phyloP scores from a whole-genome alignment of 2,113 vertebrate genomes.

The Vanacampus margaritifer region DNA sequence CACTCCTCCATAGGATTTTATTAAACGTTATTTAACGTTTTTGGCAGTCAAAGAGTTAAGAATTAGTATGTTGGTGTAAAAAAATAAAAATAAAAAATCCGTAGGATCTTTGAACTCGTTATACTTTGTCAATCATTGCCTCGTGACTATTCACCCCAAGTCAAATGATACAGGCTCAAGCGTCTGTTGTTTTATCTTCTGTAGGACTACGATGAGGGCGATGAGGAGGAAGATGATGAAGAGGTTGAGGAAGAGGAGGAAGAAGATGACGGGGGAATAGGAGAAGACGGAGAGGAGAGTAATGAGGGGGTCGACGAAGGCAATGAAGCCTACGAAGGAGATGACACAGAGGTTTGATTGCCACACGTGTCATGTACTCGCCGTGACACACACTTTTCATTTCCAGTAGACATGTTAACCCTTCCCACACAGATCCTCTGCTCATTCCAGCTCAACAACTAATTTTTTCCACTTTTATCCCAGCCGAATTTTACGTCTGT shows the following conservation, averaged over 20 bases:
- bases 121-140: no score
- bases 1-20: no score
- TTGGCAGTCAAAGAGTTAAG: no score
- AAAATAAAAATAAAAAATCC: no score
- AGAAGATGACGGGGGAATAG: conserved; percentile 89
- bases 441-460: conserved; percentile 15
- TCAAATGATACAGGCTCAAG: background rate
- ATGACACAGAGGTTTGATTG: conserved; percentile 83
- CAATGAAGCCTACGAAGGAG: conserved; percentile 88
- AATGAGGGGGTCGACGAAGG: conserved; percentile 89
- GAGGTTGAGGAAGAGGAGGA: conserved; percentile 91
- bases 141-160: no score
- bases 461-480: conserved; percentile 36
- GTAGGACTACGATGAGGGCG: conserved; percentile 82
- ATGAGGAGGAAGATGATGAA: conserved; percentile 85
- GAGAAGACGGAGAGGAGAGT: conserved; percentile 91
- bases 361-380: background rate
- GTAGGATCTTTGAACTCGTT: no score
- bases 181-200: background rate
- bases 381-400: background rate
- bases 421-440: conserved; percentile 2
- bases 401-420: conserved; percentile 6
- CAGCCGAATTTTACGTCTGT: conserved; percentile 3
- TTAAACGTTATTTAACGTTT: no score
- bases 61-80: no score